Evolutionary conservation across 1,140 invertebrate genomes (phyloP).

Genomic region (Matsumurasca onukii): DNA sequence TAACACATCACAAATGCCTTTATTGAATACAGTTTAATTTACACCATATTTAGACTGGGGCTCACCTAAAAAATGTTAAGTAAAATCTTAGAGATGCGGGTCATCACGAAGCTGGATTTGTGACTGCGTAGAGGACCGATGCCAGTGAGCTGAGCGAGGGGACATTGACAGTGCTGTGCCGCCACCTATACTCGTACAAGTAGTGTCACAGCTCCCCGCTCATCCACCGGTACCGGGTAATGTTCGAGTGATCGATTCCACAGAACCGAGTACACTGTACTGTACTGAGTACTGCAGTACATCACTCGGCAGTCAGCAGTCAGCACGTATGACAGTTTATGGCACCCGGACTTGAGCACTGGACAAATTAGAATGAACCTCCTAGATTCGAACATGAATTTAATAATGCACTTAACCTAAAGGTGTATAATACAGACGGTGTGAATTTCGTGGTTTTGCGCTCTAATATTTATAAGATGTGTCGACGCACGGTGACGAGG

Average conservation of each 20-base stretch:
- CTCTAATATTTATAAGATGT: constrained; percentile 24
- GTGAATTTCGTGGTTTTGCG: constrained; percentile 12
- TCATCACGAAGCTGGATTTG: neutral
- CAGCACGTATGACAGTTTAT: too few relatives aligned
- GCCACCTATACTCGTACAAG: too few relatives aligned
- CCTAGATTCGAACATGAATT: neutral
- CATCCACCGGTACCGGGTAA: too few relatives aligned
- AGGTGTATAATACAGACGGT: constrained; percentile 9
- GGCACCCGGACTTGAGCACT: neutral
- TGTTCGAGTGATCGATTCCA: too few relatives aligned
- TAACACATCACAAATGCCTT: constrained; percentile 17
- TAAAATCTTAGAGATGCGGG: constrained; percentile 9
- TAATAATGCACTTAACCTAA: neutral
- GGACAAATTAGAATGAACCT: neutral
- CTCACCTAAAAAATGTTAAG: constrained; percentile 15
- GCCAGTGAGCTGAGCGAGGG: too few relatives aligned
- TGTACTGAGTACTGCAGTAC: too few relatives aligned
- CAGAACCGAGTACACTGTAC: too few relatives aligned
- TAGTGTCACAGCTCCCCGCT: too few relatives aligned
- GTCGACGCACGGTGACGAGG: neutral
- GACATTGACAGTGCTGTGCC: too few relatives aligned
- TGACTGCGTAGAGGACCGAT: neutral
- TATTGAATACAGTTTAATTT: constrained; percentile 21
- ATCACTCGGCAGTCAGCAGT: too few relatives aligned
- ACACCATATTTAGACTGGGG: constrained; percentile 4